Base-by-base conservation (phyloP, 1,140 invertebrate genomes). In the Sinella curviseta region DNA sequence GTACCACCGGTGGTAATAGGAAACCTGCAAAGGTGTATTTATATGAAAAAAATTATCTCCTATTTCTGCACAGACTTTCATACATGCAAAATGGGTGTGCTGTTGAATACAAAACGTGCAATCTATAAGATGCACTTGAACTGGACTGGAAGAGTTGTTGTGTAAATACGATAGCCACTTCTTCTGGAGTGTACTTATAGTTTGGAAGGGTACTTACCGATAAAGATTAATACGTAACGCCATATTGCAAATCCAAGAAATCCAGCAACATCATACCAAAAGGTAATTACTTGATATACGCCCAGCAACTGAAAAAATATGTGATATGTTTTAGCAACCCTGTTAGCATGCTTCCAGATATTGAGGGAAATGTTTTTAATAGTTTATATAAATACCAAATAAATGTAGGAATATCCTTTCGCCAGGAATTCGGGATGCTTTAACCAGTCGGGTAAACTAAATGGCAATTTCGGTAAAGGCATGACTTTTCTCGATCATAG, bases 211-310 rank as follows among this genome's bases (percentile, higher is more conserved):
- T n/a, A n/a, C 26, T 74, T 74, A 78, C 77, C 78, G 28, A 79
- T 30, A 36, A 74, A 79, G 35, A 79, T 76, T 0, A 79, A 54
- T n/a, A 79, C 73, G n/a, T 79, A 79, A 17, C 17, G 2, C 24
- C 74, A 28, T 16, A 54, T 76, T 16, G 26, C 26, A 14, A 30
- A 20, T 16, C 26, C 26, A 16, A 30, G n/a, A 26, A 73, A 79
- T 65, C 73, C 55, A 28, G 70, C 70, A 36, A 79, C 54, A 36
- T 79, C 78, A 26, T 75, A 73, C 78, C 78, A 79, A 35, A 57
- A 79, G 0, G 73, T 79, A 17, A 79, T 34, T 0, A 79, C 73
- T 75, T 79, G 67, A 54, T 74, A 75, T 16, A 57, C 35, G 4
- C 31, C 35, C 2, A 79, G 30, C 31, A 76, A 33, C 77, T 78